Base-by-base conservation (phyloP, 2,888 invertebrate genomes). In the Nomada hirtipes region DNA sequence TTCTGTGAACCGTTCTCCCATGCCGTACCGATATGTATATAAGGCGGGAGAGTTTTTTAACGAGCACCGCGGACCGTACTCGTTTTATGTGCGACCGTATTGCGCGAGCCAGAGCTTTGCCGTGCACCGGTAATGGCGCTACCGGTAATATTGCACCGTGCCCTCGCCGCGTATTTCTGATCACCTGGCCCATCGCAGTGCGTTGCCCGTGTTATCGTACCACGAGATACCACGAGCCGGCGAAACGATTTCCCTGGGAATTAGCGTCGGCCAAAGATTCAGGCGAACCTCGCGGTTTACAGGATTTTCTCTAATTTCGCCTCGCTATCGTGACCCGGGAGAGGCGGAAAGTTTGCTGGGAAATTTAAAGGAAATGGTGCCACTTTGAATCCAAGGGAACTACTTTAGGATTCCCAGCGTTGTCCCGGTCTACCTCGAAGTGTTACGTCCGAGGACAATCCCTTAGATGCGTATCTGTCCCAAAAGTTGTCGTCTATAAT, bases 41-140 rank as follows among this genome's bases (percentile, higher is more conserved):
- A 84, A 83, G 64, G 61, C 76, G 78, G 68, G 65, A 81, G 82
- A 83, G 76, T 75, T 72, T 87, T 87, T 88, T 88, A 88, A 88
- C 83, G 88, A 88, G 86, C 86, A 68, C 50, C 73, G 0, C 76
- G 72, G 65, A 60, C 68, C 64, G 18, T n/a, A 44, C 74, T 23
- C 57, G 59, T 72, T 76, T 73, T 76, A 74, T 63, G 74, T 55
- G 57, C n/a, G 68, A 52, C 36, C 60, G 59, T 60, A 59, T 10
- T 71, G 61, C 20, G 70, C 76, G 64, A 59, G 59, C 70, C 47
- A 59, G 55, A 82, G 76, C 76, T 83, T 84, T 80, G 79, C 74
- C 55, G 70, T 18, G 50, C 42, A 52, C 57, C 79, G 74, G 75
- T 87, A 87, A 87, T 87, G 84, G 84, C 84, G 84, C 77, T 79